Evolutionary conservation across 2,113 vertebrate species (phyloP).

Genomic region (Choloepus hoffmanni): DNA sequence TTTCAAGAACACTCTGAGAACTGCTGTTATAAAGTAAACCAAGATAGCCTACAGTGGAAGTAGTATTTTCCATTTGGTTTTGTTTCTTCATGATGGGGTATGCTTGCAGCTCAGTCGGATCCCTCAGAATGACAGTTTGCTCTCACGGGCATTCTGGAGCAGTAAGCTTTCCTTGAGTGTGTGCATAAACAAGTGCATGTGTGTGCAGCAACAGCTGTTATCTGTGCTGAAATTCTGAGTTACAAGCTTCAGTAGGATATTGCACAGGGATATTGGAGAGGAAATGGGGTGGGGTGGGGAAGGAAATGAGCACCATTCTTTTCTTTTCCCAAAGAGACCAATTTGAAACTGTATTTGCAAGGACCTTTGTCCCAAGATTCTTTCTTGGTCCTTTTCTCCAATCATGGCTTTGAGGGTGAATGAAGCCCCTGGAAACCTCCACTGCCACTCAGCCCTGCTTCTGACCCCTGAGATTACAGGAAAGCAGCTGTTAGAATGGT

Average conservation of each 20-base stretch:
- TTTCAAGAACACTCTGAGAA: not conserved
- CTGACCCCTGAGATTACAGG: not conserved
- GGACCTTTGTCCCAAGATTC: not conserved
- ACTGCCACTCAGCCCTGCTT: not conserved
- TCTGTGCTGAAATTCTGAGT: conserved; percentile 22
- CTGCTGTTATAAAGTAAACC: not conserved
- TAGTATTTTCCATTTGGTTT: not conserved
- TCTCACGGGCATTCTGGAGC: not conserved
- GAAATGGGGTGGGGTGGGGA: not conserved
- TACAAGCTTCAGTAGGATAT: not conserved
- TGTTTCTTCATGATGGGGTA: not conserved
- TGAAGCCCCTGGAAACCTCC: not conserved
- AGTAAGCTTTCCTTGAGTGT: not conserved
- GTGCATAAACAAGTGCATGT: accelerated
- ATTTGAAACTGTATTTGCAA: not conserved
- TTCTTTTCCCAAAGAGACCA: not conserved
- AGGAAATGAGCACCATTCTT: not conserved
- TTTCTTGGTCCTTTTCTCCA: not conserved
- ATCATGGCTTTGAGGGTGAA: not conserved
- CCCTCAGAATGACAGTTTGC: not conserved
- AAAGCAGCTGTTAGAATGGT: not conserved
- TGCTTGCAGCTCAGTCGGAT: not conserved
- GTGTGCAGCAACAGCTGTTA: not conserved
- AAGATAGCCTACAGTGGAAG: not conserved
- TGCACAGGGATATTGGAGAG: not conserved